These are phyloP conservation scores for Ceratothoa steindachneri DNA, from an alignment of 2,888 invertebrate genomes.

Conservation along the genomic window DNA sequence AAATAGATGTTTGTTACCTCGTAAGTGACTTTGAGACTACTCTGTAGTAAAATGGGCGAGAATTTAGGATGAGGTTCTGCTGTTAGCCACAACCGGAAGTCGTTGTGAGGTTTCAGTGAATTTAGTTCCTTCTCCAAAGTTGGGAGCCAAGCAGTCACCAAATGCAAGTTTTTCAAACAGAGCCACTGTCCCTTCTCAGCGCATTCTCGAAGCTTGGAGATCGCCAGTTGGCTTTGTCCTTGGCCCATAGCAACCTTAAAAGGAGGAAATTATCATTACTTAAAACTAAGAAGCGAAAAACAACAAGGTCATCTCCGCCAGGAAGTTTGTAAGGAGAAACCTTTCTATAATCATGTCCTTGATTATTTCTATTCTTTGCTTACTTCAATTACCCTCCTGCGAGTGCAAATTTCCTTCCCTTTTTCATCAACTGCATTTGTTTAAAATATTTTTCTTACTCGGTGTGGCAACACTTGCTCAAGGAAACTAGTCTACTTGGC, in stretches of 20 bases:
- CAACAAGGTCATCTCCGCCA: too few relatives aligned
- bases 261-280: too few relatives aligned
- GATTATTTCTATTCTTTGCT: neutral
- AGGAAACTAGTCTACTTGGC: too few relatives aligned
- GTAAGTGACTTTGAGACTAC: slow-evolving; percentile 72
- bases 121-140: slow-evolving; percentile 66
- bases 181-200: slow-evolving; percentile 68
- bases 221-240: slow-evolving; percentile 66
- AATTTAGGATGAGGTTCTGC: slow-evolving; percentile 75
- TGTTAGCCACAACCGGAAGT: slow-evolving; percentile 78
- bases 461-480: too few relatives aligned
- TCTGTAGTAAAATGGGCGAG: slow-evolving; percentile 69
- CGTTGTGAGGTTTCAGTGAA: slow-evolving; percentile 55
- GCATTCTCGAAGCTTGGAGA: slow-evolving; percentile 61
- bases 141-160: slow-evolving; percentile 68
- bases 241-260: slow-evolving; percentile 74
- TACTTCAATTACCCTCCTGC: too few relatives aligned
- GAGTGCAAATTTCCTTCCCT: neutral
- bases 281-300: too few relatives aligned
- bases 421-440: neutral
- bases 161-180: slow-evolving; percentile 74
- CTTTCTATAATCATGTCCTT: neutral
- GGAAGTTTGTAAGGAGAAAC: too few relatives aligned
- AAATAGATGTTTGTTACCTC: slow-evolving; percentile 58
- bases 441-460: too few relatives aligned